phyloP scores from a whole-genome alignment of 2,113 vertebrate genomes.

The Pseudorhombus dupliciocellatus region DNA sequence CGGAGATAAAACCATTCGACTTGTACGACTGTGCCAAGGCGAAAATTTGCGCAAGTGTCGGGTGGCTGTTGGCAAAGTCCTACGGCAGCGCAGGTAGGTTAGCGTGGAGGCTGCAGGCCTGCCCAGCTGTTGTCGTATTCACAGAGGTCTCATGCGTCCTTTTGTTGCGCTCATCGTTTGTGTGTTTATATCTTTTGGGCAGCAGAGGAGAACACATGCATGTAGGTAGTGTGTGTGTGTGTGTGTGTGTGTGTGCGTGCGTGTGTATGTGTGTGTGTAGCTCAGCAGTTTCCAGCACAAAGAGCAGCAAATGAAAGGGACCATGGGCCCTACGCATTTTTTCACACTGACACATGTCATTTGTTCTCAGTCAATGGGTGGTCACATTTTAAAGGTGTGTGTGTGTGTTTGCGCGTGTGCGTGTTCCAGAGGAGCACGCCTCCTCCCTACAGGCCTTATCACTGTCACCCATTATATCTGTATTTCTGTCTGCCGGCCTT shows the following conservation, averaged over 20 bases:
- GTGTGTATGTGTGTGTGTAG: conserved; percentile 53
- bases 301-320: conserved; percentile 69
- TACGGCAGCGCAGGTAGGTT: conserved; percentile 89
- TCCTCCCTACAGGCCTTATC: conserved; percentile 63
- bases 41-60: conserved; percentile 90
- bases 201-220: too few species aligned
- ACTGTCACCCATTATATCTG: conserved; percentile 45
- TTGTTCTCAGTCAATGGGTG: conserved; percentile 60
- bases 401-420: conserved; percentile 51
- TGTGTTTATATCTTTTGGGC: conserved; percentile 17
- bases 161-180: conserved; percentile 5
- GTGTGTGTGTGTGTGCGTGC: background rate
- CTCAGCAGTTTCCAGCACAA: conserved; percentile 82
- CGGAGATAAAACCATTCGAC: conserved; percentile 91
- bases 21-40: conserved; percentile 88
- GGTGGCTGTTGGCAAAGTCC: conserved; percentile 88
- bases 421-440: conserved; percentile 52
- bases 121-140: background rate
- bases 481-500: conserved; percentile 43
- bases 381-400: conserved; percentile 43
- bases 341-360: conserved; percentile 66
- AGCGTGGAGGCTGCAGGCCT: conserved; percentile 24
- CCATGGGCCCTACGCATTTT: conserved; percentile 41
- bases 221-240: conserved; percentile 41
- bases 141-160: background rate